phyloP scores from a whole-genome alignment of 2,888 invertebrate genomes.

The Toxonevra muliebris region DNA sequence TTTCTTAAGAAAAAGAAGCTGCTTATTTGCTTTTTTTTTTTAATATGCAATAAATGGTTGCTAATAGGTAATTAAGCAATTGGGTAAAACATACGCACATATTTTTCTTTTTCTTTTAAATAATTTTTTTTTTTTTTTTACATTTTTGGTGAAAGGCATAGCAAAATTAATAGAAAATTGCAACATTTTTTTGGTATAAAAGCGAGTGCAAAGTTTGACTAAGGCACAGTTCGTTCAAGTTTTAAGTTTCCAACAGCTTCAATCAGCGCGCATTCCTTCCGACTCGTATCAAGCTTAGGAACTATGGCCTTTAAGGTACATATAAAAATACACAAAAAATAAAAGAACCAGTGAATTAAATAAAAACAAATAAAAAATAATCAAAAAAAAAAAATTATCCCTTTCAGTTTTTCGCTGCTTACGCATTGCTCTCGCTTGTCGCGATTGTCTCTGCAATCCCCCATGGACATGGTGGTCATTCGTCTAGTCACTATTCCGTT shows the following conservation, averaged over 20 bases:
- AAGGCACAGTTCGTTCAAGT: conserved; percentile 30
- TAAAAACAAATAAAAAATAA: too few relatives aligned
- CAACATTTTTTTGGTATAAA: conserved; percentile 25
- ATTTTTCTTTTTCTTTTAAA: too few relatives aligned
- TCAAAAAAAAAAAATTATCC: too few relatives aligned
- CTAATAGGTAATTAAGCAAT: too few relatives aligned
- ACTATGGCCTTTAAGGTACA: conserved; percentile 53
- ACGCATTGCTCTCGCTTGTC: conserved; percentile 42
- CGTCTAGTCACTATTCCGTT: conserved; percentile 17
- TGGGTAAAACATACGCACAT: too few relatives aligned
- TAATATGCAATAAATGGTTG: too few relatives aligned
- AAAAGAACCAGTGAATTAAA: too few relatives aligned
- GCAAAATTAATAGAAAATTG: conserved; percentile 3
- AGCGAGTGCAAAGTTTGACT: conserved; percentile 4
- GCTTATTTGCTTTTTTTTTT: too few relatives aligned
- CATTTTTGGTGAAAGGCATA: conserved; percentile 7
- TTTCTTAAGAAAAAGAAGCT: too few relatives aligned
- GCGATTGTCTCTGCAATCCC: conserved; percentile 38
- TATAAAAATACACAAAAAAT: background rate
- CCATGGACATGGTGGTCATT: conserved; percentile 2
- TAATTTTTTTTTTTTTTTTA: background rate
- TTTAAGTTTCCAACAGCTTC: conserved; percentile 6
- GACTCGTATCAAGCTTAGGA: conserved; percentile 40
- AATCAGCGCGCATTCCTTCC: conserved; percentile 39
- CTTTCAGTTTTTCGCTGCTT: conserved; percentile 42